Base-by-base conservation (phyloP, 2,113 vertebrate genomes). In the Lagopus leucura region DNA sequence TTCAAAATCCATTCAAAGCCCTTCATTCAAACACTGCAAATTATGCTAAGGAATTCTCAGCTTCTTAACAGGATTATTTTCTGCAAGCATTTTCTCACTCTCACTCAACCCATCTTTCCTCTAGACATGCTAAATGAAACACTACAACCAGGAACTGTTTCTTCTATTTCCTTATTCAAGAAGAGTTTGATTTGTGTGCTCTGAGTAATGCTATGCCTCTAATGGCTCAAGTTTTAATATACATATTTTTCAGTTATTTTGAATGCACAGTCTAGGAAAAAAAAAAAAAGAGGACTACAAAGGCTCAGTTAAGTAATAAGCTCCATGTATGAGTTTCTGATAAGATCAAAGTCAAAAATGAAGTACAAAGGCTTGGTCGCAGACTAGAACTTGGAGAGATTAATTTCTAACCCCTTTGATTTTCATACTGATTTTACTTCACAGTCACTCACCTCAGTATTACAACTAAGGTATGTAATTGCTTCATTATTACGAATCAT, bases 1-100 rank as follows among this genome's bases (percentile, higher is more conserved):
- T 8, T 88, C 50, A 50, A 73, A 81, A 81, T 17, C 28, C 30
- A 30, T 48, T 74, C 80, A 55, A 88, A 96, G 58, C 21, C 11
- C 77, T 80, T n/a, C 14, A 76, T 34, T 24, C 27, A 70, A 47
- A 20, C 72, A 69, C 45, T 52, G 36, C 28, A 55, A 20, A 47
- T 92, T 74, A 77, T 16, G 36, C 25, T 66, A 47, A 20, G 84
- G 40, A 86, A 71, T 61, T 80, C 64, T 84, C 58, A 54, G 2
- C 3, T 63, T 40, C 3, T 58, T 43, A 60, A 36, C 52, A 79
- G 74, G 57, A 72, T 72, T 73, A 72, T 61, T 84, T 36, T 48
- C 66, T 57, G 32, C 13, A 65, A 69, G 28, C 38, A 36, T 2
- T 7, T 15, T 45, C 7, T 74, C 57, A 34, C 20, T 36, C 38